Conservation (phyloP, 2,888 invertebrate species). For the Lepas anatifera region DNA sequence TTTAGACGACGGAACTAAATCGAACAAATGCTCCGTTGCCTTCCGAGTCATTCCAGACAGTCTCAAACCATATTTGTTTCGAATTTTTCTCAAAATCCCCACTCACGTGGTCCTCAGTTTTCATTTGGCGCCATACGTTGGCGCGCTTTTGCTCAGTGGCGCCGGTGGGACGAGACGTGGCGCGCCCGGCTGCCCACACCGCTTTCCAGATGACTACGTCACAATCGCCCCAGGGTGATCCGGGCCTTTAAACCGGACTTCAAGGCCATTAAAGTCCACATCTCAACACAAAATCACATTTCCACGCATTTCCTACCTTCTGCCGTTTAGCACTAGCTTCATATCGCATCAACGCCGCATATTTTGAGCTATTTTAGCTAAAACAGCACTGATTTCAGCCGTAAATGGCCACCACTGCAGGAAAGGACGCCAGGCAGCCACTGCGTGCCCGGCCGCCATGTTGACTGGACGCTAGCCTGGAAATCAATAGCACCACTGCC, state of each 20-base stretch:
- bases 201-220: background rate
- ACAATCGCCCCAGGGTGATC: background rate
- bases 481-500: background rate
- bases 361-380: no score
- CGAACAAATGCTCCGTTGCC: background rate
- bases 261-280: conserved; percentile 4
- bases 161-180: background rate
- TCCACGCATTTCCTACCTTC: background rate
- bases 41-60: no score
- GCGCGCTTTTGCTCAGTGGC: background rate
- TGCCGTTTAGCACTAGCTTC: background rate
- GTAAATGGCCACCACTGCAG: background rate
- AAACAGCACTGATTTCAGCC: no score
- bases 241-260: background rate
- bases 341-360: no score
- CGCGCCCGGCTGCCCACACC: background rate
- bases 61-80: no score
- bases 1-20: no score
- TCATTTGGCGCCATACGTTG: background rate
- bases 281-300: background rate
- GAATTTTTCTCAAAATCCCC: no score
- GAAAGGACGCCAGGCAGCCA: no score
- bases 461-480: background rate
- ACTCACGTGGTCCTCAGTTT: background rate
- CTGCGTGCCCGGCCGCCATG: background rate